Base-by-base conservation (phyloP, 2,888 invertebrate species). In the Cosmia trapezina region DNA sequence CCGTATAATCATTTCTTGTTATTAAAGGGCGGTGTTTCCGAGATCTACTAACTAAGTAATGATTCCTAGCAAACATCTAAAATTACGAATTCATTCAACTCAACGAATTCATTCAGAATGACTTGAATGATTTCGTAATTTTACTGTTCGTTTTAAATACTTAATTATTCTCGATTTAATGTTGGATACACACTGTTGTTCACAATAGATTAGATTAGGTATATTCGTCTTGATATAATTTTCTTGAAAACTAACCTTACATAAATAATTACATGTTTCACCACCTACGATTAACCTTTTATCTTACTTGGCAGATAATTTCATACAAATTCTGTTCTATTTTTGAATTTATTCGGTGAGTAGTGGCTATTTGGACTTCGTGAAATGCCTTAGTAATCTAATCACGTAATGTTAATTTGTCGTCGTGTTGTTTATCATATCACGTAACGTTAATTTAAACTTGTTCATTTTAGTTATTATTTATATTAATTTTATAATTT, bases 91-190 rank as follows among this genome's bases (percentile, higher is more conserved):
- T 47, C 5, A 47, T 19, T 62, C 19, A 28, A 57, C 12, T 62
- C 62, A 47, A n/a, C n/a, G n/a, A n/a, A n/a, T 47, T 47, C 19
- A 61, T 45, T 61, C 7, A 61, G 14, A 67, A n/a, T 37, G 6
- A 22, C 1, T 28, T 41, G 11, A 19, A 9, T 17, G 9, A 53
- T 22, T 45, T 70, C 4, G 37, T 17, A 53, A 33, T 33, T 33
- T 22, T 45, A 22, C 5, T 1, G 19, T 6, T 12, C 9, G 14
- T 9, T 33, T 33, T 19, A 14, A 33, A 62, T 47, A 33, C 28
- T 62, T 14, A 8, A 33, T 62, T 4, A 45, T 28, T 45, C 4
- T 28, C 61, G 61, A 19, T 61, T 45, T 19, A 19, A 28, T 33
- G 1, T 33, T n/a, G 9, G 33, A 5, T 33, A 62, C 4, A 33